These are phyloP conservation scores for Ormyrus pomaceus DNA, from an alignment of 2,888 invertebrate genomes.

Conservation along the genomic window DNA sequence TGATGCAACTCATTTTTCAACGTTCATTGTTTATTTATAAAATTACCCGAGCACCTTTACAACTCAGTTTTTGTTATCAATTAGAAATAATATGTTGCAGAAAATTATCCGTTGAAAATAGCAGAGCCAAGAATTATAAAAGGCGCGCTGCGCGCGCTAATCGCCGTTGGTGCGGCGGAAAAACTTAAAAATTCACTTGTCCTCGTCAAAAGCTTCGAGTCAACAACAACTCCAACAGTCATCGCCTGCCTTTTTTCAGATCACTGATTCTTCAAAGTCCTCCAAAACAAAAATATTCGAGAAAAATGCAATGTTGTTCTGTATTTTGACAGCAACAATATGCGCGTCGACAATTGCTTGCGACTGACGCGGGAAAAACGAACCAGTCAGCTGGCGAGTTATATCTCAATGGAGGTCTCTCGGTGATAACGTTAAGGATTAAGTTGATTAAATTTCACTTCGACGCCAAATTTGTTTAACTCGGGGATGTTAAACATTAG, in stretches of 20 bases:
- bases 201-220: neutral
- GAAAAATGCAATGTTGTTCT: neutral
- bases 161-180: neutral
- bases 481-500: neutral
- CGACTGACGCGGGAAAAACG: conserved; percentile 49
- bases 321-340: conserved; percentile 8
- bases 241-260: neutral
- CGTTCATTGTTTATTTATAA: neutral
- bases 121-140: conserved; percentile 6
- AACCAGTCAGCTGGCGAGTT: neutral
- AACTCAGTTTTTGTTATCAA: neutral
- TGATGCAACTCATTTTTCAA: conserved; percentile 11
- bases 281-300: conserved; percentile 23
- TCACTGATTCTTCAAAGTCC: neutral
- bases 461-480: neutral
- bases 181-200: conserved; percentile 10
- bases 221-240: neutral
- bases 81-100: neutral
- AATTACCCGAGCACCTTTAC: neutral
- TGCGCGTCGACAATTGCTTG: neutral
- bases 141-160: conserved; percentile 30
- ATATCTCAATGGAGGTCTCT: too few species aligned
- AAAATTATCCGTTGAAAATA: conserved; percentile 12
- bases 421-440: neutral
- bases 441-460: neutral